Conservation (phyloP, 2,797 vertebrate species). For the Phrynocephalus forsythii region DNA sequence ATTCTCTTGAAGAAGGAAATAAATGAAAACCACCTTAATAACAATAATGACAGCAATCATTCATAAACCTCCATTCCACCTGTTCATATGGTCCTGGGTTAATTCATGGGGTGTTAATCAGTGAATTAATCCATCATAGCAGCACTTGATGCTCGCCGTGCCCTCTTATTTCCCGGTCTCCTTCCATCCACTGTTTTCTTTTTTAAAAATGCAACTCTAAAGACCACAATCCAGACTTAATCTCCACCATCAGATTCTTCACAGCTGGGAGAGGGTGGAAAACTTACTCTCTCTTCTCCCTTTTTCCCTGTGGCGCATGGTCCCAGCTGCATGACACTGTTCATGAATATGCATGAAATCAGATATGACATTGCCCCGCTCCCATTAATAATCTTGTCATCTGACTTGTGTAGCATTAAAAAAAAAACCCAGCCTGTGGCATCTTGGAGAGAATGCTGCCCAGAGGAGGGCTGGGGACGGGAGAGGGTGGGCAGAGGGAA, state of each 20-base stretch:
- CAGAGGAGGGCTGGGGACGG: slow-evolving; percentile 61
- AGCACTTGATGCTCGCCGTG: too few species aligned
- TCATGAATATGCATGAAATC: slow-evolving; percentile 96
- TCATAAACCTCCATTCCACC: background rate
- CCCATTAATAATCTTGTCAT: slow-evolving; percentile 98
- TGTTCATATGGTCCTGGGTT: background rate
- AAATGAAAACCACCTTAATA: background rate
- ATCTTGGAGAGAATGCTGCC: slow-evolving; percentile 78
- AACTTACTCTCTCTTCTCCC: slow-evolving; percentile 66
- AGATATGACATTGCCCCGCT: slow-evolving; percentile 87
- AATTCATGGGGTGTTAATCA: background rate
- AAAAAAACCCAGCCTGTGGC: slow-evolving; percentile 82
- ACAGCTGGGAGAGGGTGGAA: slow-evolving; percentile 72
- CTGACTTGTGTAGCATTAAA: slow-evolving; percentile 86
- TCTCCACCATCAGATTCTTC: slow-evolving; percentile 77
- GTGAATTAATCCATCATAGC: background rate
- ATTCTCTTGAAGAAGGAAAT: background rate
- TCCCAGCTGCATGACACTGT: slow-evolving; percentile 88
- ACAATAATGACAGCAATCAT: background rate
- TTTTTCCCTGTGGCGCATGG: slow-evolving; percentile 75
- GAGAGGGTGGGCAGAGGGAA: slow-evolving; percentile 37
- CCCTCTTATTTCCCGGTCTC: too few species aligned
- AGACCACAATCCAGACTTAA: slow-evolving; percentile 74
- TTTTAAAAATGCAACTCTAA: slow-evolving; percentile 51
- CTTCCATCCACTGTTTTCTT: too few species aligned